A percentile compares a stretch with the other conserved stretches of the same genome.
Conservation (phyloP, 2,113 vertebrate genomes). For the Eira barbara region DNA sequence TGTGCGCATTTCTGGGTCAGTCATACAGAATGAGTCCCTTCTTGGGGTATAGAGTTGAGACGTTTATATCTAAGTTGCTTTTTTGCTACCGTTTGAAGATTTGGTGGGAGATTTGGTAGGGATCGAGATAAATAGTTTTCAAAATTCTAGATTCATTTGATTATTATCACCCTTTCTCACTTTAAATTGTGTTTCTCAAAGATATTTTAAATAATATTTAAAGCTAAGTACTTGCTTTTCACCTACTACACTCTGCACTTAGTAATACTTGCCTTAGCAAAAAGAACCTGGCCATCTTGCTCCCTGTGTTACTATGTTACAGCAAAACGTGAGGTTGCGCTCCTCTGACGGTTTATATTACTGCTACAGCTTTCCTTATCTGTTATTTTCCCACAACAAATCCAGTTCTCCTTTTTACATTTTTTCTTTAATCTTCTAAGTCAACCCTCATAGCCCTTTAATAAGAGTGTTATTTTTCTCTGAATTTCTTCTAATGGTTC, state of each 20-base stretch:
- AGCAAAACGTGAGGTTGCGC: background rate
- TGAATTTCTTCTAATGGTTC: background rate
- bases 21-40: background rate
- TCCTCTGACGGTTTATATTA: background rate
- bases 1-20: background rate
- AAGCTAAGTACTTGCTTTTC: background rate
- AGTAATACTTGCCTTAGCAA: background rate
- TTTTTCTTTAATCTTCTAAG: slow-evolving; percentile 7
- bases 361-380: background rate
- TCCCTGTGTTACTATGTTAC: background rate
- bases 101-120: background rate
- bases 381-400: background rate
- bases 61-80: background rate
- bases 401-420: background rate
- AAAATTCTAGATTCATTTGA: background rate
- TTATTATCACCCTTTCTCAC: background rate
- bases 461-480: background rate
- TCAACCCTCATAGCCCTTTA: background rate
- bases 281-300: background rate
- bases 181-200: background rate
- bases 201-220: background rate
- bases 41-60: background rate
- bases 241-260: background rate
- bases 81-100: background rate
- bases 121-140: background rate